Base-by-base conservation (phyloP, 2,113 vertebrate genomes). In the Murina feae region DNA sequence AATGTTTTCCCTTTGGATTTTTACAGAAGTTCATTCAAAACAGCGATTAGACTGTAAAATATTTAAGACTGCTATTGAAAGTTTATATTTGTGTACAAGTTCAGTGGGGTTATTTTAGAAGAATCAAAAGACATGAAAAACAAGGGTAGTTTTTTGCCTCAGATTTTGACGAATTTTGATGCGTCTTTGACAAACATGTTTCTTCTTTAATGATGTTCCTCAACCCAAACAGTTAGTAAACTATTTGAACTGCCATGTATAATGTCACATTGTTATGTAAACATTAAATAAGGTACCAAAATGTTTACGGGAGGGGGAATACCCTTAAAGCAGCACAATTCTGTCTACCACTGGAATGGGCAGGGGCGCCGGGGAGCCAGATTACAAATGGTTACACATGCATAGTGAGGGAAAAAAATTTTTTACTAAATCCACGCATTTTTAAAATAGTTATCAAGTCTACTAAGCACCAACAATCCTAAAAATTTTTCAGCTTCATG, bases 211-310 rank as follows among this genome's bases (percentile, higher is more conserved):
- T 98, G 98, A 98, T 98, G 98, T 98, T 98, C 98, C 98, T 98
- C 98, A 98, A 98, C 99, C 98, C 98, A 98, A 98, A 98, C 98
- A 98, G 98, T 99, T 99, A 99, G 98, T 98, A 99, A 99, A 99
- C 99, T 98, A 99, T 98, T 96, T 99, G 98, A 99, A 98, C 98
- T 98, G 98, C 98, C 98, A 98, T 98, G 98, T 98, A 99, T 99
- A 99, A 99, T 99, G 98, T 99, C 99, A 99, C 98, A 98, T 99
- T 99, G 99, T 99, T 99, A 99, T 99, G 99, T 99, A 99, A 99
- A 99, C 99, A 99, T 99, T 98, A 99, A 99, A 99, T 99, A 98
- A 99, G 98, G 99, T 99, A 99, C 98, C 98, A 99, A 99, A 98
- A 98, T 90, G 98, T 97, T 98, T 98, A 98, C 98, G 93, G 93